These are phyloP conservation scores for Dasypolia templi DNA, from an alignment of 2,888 invertebrate genomes.

Conservation along the genomic window DNA sequence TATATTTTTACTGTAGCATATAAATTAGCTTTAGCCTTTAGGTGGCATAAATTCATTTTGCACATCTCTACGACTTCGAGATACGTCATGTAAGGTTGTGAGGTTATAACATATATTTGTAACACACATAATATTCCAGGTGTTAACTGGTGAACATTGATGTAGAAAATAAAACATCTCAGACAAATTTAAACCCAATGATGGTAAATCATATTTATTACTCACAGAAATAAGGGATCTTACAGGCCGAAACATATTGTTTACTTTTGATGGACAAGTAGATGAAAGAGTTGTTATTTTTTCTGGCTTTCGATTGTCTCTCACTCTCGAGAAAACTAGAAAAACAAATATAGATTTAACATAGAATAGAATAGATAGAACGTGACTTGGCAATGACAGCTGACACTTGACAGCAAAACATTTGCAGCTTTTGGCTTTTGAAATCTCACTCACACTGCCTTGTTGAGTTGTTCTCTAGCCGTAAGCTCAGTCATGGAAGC, in stretches of 20 bases:
- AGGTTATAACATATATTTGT: not conserved
- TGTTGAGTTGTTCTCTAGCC: too few relatives aligned
- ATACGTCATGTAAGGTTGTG: not conserved
- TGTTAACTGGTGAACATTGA: not conserved
- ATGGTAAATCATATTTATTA: slow-evolving; percentile 9
- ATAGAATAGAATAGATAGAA: too few relatives aligned
- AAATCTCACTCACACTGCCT: too few relatives aligned
- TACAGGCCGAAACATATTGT: slow-evolving; percentile 60
- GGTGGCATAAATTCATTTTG: not conserved
- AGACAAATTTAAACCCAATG: too few relatives aligned
- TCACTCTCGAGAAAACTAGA: not conserved
- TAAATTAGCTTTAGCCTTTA: not conserved
- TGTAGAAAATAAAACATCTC: not conserved
- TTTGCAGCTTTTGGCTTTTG: not conserved
- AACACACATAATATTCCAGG: not conserved
- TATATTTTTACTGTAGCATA: too few relatives aligned
- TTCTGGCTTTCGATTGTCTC: not conserved
- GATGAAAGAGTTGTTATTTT: not conserved
- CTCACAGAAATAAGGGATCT: slow-evolving; percentile 55
- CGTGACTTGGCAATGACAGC: slow-evolving; percentile 15
- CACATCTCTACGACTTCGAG: not conserved
- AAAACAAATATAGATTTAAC: slow-evolving; percentile 36
- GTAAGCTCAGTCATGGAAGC: too few relatives aligned
- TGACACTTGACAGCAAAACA: not conserved
- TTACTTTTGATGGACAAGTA: not conserved